phyloP scores from a whole-genome alignment of 2,113 vertebrate species.

The Micromys minutus region DNA sequence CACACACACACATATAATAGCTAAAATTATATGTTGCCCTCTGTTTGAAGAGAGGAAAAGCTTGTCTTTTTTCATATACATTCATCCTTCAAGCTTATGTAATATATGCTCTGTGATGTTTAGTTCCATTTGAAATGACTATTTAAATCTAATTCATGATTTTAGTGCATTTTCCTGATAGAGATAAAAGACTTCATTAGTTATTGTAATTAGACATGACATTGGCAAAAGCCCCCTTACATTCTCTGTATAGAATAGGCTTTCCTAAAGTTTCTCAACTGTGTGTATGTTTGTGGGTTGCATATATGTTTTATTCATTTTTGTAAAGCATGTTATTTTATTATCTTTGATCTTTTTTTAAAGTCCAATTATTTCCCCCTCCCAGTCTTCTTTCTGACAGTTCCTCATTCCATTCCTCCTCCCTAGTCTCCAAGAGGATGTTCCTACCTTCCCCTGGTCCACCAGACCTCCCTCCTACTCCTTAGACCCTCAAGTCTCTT shows the following conservation, averaged over 20 bases:
- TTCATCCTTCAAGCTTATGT: background rate
- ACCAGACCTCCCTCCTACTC: rapidly evolving
- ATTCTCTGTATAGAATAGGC: background rate
- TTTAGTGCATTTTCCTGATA: background rate
- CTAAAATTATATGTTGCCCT: too few species aligned
- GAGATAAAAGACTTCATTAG: background rate
- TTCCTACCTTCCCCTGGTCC: too few species aligned
- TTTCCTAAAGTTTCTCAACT: background rate
- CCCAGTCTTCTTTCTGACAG: too few species aligned
- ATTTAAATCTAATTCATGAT: background rate
- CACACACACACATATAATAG: background rate
- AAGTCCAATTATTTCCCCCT: too few species aligned
- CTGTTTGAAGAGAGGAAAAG: background rate
- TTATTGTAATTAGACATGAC: background rate
- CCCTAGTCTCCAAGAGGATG: too few species aligned
- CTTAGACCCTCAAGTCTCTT: too few species aligned
- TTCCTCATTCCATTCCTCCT: too few species aligned
- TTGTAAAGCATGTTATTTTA: background rate
- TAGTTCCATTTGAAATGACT: background rate
- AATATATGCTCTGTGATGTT: background rate
- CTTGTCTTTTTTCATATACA: background rate
- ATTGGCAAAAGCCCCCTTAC: rapidly evolving
- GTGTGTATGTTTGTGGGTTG: background rate
- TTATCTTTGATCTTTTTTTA: too few species aligned
- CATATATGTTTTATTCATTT: background rate